Percentiles rank a stretch among this genome's conserved stretches.
phyloP scores from a whole-genome alignment of 2,888 invertebrate genomes.

The Chymomyza caudatula region DNA sequence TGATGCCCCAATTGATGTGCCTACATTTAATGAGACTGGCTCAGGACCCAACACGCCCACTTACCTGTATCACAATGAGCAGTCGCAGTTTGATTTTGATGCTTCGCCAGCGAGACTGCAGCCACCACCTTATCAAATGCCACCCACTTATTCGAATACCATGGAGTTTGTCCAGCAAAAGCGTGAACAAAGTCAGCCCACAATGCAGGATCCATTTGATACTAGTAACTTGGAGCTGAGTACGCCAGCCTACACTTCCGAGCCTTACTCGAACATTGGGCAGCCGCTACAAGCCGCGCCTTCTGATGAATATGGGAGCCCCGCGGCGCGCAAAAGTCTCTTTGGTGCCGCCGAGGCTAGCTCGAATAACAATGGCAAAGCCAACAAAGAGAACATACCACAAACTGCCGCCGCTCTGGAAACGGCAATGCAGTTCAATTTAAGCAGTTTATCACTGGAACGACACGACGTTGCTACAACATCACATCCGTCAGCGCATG shows the following conservation, averaged over 20 bases:
- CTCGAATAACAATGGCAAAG: conserved; percentile 11
- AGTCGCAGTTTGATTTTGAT: conserved; percentile 51
- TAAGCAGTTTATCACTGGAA: conserved; percentile 72
- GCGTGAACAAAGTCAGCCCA: conserved; percentile 38
- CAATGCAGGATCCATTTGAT: conserved; percentile 82
- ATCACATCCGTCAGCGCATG: not conserved
- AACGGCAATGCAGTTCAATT: conserved; percentile 66
- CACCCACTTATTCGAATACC: conserved; percentile 80
- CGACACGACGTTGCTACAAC: conserved; percentile 27
- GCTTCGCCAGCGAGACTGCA: conserved; percentile 66
- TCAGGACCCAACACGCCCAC: conserved; percentile 53
- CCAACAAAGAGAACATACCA: conserved; percentile 75
- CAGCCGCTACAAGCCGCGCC: conserved; percentile 30
- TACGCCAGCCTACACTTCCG: conserved; percentile 27
- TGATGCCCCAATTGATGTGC: conserved; percentile 87
- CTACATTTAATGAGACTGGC: conserved; percentile 73
- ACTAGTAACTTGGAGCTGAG: conserved; percentile 78
- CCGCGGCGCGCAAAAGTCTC: conserved; percentile 66
- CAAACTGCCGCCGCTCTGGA: conserved; percentile 40
- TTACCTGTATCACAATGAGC: conserved; percentile 51
- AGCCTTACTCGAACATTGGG: conserved; percentile 65
- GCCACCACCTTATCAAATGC: conserved; percentile 80
- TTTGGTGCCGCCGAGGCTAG: conserved; percentile 39
- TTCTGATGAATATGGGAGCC: conserved; percentile 42
- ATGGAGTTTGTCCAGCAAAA: conserved; percentile 71